Percentiles rank a stretch among this genome's conserved stretches.
These are phyloP conservation scores for Lamellibrachia satsuma DNA, from an alignment of 2,888 invertebrate species.

Conservation along the genomic window DNA sequence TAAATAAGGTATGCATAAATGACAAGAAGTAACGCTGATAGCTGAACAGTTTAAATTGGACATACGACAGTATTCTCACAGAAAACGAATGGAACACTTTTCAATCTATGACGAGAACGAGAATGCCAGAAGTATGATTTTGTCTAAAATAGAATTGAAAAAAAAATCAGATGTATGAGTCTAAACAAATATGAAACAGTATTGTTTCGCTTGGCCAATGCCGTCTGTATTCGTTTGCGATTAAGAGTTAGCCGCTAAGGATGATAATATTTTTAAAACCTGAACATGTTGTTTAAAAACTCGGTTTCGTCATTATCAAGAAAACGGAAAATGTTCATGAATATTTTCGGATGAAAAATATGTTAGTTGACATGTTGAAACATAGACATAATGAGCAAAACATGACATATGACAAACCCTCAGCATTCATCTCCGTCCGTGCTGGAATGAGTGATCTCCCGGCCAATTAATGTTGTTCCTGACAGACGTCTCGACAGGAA, in stretches of 20 bases:
- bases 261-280: background rate
- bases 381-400: background rate
- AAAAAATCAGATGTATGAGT: background rate
- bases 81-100: too few species aligned
- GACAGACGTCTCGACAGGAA: constrained; percentile 6
- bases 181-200: background rate
- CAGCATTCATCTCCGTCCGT: background rate
- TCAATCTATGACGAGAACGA: too few species aligned
- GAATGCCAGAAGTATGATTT: background rate
- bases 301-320: background rate
- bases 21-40: too few species aligned
- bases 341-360: background rate
- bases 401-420: background rate
- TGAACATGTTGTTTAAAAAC: background rate
- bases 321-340: background rate
- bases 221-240: background rate
- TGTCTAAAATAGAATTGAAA: background rate
- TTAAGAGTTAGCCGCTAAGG: background rate
- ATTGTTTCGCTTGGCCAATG: background rate
- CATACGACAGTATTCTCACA: too few species aligned
- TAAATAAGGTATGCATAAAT: too few species aligned
- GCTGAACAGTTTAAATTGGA: too few species aligned
- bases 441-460: background rate
- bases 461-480: background rate
- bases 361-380: background rate